Evolutionary conservation across 2,797 vertebrate genomes (phyloP).

Genomic region (Tokudaia tokunoshimensis): DNA sequence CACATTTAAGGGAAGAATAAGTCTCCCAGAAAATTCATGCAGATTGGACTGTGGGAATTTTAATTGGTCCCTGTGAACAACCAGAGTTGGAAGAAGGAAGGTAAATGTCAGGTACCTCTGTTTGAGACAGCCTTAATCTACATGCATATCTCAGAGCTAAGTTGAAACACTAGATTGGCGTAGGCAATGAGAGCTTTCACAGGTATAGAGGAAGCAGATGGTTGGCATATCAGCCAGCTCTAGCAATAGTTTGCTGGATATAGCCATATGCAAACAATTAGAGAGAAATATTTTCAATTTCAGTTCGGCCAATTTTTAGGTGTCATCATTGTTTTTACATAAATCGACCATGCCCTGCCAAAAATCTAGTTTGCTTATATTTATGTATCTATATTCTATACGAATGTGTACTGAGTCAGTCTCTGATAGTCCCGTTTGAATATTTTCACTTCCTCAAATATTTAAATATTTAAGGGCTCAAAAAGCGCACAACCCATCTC

Average conservation of each 20-base stretch:
- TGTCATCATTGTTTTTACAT: slow-evolving; percentile 12
- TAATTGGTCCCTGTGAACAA: slow-evolving; percentile 65
- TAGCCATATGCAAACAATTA: slow-evolving; percentile 38
- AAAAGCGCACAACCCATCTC: not conserved
- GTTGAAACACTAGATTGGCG: not conserved
- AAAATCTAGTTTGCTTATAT: not conserved
- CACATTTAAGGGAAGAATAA: slow-evolving; percentile 47
- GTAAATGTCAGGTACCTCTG: not conserved
- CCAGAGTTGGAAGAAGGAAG: not conserved
- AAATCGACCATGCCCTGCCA: not conserved
- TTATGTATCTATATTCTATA: not conserved
- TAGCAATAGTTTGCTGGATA: slow-evolving; percentile 17
- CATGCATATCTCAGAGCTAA: not conserved
- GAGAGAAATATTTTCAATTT: slow-evolving; percentile 57
- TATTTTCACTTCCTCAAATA: slow-evolving; percentile 24
- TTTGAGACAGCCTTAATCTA: slow-evolving; percentile 6
- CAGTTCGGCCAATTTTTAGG: slow-evolving; percentile 20
- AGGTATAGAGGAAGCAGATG: slow-evolving; percentile 20
- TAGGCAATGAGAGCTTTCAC: not conserved
- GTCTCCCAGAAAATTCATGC: not conserved
- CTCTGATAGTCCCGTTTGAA: not conserved
- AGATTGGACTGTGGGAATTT: slow-evolving; percentile 37
- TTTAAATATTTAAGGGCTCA: not conserved
- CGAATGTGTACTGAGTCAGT: not conserved
- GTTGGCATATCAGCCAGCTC: not conserved